phyloP scores from a whole-genome alignment of 2,888 invertebrate genomes.

The Ectobius pallidus region DNA sequence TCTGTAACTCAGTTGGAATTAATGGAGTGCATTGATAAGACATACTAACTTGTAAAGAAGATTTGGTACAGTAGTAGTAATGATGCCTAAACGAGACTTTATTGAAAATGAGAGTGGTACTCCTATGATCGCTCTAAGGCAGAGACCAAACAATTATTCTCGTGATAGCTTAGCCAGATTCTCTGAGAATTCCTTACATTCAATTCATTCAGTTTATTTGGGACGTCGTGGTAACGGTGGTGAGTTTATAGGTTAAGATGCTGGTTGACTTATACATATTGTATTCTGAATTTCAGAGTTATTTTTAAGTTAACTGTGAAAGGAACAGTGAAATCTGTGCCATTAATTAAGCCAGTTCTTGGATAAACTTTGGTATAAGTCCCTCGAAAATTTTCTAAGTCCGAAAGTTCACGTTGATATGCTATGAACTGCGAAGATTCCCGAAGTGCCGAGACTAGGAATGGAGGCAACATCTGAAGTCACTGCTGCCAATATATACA shows the following conservation, averaged over 20 bases:
- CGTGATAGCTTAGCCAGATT: constrained; percentile 47
- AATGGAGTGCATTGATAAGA: no score
- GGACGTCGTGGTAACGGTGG: constrained; percentile 38
- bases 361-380: no score
- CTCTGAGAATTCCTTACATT: constrained; percentile 48
- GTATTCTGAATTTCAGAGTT: constrained; percentile 11
- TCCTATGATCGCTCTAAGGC: constrained; percentile 43
- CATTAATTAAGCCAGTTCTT: no score
- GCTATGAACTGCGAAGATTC: no score
- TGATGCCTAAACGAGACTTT: not conserved
- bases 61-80: not conserved
- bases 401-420: no score
- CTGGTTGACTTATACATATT: not conserved
- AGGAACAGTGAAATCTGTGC: no score
- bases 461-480: no score
- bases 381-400: no score
- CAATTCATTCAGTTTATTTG: constrained; percentile 44
- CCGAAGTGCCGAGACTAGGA: no score
- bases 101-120: constrained; percentile 14
- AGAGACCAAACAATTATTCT: constrained; percentile 44
- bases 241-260: constrained; percentile 30
- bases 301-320: not conserved
- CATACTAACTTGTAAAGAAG: no score
- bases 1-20: no score
- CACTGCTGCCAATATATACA: no score